Evolutionary conservation across 2,797 vertebrate genomes (phyloP), one percentile per base, ranked within the genome.

Genomic region (Spinus olivaceus): DNA sequence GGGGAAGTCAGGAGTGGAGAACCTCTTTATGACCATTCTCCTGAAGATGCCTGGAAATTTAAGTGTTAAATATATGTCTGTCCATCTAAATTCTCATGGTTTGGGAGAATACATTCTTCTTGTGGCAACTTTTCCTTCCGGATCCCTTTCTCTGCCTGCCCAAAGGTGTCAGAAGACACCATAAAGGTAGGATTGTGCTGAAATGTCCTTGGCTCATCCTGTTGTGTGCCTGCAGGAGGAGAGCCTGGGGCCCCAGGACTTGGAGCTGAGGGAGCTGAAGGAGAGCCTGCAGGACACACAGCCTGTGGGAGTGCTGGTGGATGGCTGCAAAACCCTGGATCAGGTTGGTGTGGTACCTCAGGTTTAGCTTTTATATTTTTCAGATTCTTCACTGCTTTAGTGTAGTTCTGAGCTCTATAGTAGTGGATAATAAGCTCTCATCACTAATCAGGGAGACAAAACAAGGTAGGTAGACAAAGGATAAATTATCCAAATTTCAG

Each of bases 251-350:
- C 98, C 98, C 1, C 97, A 97, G 56, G 98, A 99, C 11, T 64
- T 98, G 96, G 99, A 99, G 97, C 98, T 99, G 65, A 98, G 98
- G 81, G 99, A 99, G 32, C 97, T 99, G 49, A 99, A 99, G 97
- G 98, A 99, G 94, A 99, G 98, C 37, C 97, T 99, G 70, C 99
- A 99, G 95, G 99, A 99, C 96, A 99, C 99, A 0, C 99, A 99
- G 95, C 99, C 99, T 1, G 99, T 99, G n/a, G 99, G 99, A 1
- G 98, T 99, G 60, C 86, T 99, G 93, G 98, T 99, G 86, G 99
- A 99, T 60, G 96, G 97, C 97, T 99, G 99, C 97, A 99, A 94
- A 97, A 99, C 99, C 11, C 97, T 99, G 92, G 99, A 99, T 96
- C 99, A 99, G 99, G 99, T 99, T 44, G 70, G 96, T 42, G 28